These are phyloP conservation scores for Aporophyla nigra DNA, from an alignment of 2,888 invertebrate species.

Conservation along the genomic window DNA sequence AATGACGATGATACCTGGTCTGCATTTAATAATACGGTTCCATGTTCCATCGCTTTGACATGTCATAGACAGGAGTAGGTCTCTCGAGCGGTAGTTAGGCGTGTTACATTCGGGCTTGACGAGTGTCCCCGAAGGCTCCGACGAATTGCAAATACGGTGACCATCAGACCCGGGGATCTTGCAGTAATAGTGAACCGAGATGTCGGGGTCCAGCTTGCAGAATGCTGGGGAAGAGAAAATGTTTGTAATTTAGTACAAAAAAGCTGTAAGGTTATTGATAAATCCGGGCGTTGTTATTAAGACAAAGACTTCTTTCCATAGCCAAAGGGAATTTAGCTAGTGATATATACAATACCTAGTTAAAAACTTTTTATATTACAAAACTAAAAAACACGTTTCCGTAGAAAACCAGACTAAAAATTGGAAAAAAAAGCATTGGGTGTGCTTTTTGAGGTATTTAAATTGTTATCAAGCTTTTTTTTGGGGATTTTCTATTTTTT, in stretches of 20 bases:
- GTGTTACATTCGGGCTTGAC: slow-evolving; percentile 2
- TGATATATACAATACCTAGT: too few species aligned
- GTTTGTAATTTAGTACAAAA: not conserved
- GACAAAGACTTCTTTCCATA: too few species aligned
- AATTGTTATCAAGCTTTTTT: too few species aligned
- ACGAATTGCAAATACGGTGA: not conserved
- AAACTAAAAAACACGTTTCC: too few species aligned
- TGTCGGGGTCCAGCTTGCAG: slow-evolving; percentile 73
- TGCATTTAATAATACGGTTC: slow-evolving; percentile 14
- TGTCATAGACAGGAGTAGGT: not conserved
- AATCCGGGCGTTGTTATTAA: too few species aligned
- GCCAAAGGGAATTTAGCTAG: too few species aligned
- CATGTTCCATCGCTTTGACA: slow-evolving; percentile 4
- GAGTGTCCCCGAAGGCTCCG: slow-evolving; percentile 2
- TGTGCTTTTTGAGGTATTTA: too few species aligned
- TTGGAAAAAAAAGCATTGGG: too few species aligned
- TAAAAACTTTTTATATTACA: too few species aligned
- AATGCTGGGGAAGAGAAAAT: slow-evolving; percentile 65
- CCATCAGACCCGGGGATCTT: not conserved
- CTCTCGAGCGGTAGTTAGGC: not conserved
- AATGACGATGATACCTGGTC: not conserved
- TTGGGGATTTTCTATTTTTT: too few species aligned
- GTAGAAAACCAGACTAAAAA: too few species aligned
- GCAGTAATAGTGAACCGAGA: slow-evolving; percentile 75
- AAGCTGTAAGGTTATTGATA: too few species aligned